Evolutionary conservation across 2,888 invertebrate species (phyloP).

Genomic region (Muschampia plurimacula): DNA sequence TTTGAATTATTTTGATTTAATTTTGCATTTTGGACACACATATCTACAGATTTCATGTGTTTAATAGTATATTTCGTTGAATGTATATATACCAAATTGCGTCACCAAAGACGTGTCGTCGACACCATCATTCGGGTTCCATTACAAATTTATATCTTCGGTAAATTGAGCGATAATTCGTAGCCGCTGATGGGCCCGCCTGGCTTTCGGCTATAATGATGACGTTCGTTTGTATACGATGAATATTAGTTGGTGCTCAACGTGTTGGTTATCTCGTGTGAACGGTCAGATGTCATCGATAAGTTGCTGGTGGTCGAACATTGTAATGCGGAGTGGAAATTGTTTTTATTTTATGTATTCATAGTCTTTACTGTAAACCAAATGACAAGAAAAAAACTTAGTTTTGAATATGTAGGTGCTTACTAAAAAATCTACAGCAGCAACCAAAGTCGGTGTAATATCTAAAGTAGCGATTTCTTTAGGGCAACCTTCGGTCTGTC

Average conservation of each 20-base stretch:
- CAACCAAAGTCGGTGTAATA: no score
- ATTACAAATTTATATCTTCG: constrained; percentile 65
- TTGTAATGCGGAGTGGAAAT: not conserved
- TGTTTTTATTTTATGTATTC: not conserved
- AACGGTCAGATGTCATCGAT: constrained; percentile 38
- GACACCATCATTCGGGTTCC: constrained; percentile 45
- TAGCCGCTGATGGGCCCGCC: constrained; percentile 62
- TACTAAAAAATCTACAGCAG: no score
- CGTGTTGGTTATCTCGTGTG: constrained; percentile 33
- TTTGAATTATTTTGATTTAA: no score
- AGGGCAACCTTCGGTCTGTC: no score
- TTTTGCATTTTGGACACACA: no score
- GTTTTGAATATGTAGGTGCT: no score
- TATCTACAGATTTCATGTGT: no score
- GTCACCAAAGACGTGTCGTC: constrained; percentile 15
- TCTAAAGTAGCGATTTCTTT: no score
- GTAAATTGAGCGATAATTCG: constrained; percentile 76
- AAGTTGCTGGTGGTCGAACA: constrained; percentile 23
- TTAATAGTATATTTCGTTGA: not conserved
- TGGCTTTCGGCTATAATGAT: constrained; percentile 45
- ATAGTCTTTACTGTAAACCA: not conserved
- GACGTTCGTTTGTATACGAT: constrained; percentile 27
- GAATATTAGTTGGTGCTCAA: not conserved
- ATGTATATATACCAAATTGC: constrained; percentile 5
- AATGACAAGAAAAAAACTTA: no score